phyloP scores from a whole-genome alignment of 92 coral and sea anemone genomes.

The Parazoanthus swiftii region DNA sequence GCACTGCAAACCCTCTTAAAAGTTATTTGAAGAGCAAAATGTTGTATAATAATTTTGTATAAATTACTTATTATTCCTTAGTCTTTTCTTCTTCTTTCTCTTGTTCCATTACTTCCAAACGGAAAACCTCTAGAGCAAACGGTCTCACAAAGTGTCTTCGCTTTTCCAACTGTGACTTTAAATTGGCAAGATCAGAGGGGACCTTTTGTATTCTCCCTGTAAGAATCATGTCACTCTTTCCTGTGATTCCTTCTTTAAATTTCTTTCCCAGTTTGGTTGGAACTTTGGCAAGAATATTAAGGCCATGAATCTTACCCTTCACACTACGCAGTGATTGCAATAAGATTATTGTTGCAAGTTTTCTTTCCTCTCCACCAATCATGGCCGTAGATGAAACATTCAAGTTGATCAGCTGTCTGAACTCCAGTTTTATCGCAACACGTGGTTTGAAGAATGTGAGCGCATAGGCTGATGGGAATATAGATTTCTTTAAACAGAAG shows the following conservation, averaged over 20 bases:
- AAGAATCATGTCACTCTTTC: slow-evolving; percentile 74
- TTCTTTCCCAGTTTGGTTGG: slow-evolving; percentile 83
- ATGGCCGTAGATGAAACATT: slow-evolving; percentile 77
- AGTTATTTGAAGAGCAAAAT: too few relatives aligned
- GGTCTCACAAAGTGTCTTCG: slow-evolving; percentile 86
- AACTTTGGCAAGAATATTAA: slow-evolving; percentile 77
- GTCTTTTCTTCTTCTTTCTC: slow-evolving; percentile 23
- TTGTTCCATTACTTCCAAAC: slow-evolving; percentile 61
- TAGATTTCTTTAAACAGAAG: slow-evolving; percentile 73
- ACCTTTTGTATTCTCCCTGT: slow-evolving; percentile 78
- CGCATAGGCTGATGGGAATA: slow-evolving; percentile 72
- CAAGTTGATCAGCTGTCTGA: slow-evolving; percentile 74
- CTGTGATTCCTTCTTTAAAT: slow-evolving; percentile 63
- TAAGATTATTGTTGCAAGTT: slow-evolving; percentile 70
- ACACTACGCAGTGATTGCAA: slow-evolving; percentile 88
- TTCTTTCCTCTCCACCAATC: slow-evolving; percentile 71
- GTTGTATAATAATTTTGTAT: too few relatives aligned
- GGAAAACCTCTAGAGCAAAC: slow-evolving; percentile 74
- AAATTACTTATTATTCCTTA: background rate
- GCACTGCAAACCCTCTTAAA: background rate
- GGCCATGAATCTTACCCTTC: slow-evolving; percentile 81
- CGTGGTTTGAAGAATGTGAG: slow-evolving; percentile 84
- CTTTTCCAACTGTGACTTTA: slow-evolving; percentile 77
- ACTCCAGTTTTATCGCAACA: slow-evolving; percentile 69
- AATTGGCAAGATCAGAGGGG: slow-evolving; percentile 71